A percentile compares a stretch with the other conserved stretches of the same genome.
phyloP scores from a whole-genome alignment of 2,797 vertebrate genomes.

The Epinephelus awoara region DNA sequence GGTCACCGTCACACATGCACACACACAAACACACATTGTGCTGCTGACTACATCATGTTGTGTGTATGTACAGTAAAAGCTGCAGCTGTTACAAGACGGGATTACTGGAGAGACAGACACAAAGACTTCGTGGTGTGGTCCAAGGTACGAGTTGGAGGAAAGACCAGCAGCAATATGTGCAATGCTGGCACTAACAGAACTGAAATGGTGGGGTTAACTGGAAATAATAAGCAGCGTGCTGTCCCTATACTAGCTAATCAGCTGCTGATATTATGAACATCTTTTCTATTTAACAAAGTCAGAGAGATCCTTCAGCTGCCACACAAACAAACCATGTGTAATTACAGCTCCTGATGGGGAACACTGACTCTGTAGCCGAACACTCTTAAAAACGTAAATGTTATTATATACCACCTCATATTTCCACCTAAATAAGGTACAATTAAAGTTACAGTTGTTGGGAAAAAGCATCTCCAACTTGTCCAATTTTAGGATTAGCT shows the following conservation, averaged over 20 bases:
- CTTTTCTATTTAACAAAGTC: slow-evolving; percentile 22
- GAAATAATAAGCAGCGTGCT: slow-evolving; percentile 40
- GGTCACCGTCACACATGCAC: slow-evolving; percentile 69
- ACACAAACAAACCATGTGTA: slow-evolving; percentile 11
- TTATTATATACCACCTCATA: neutral
- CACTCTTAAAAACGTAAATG: too few species aligned
- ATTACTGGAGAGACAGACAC: slow-evolving; percentile 33
- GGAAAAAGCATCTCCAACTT: too few species aligned
- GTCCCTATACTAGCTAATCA: slow-evolving; percentile 18
- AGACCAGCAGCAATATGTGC: slow-evolving; percentile 19
- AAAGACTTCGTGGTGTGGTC: slow-evolving; percentile 21
- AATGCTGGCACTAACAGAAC: slow-evolving; percentile 27
- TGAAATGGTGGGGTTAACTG: slow-evolving; percentile 48
- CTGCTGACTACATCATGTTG: slow-evolving; percentile 54
- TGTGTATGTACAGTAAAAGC: slow-evolving; percentile 51
- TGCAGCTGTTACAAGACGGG: slow-evolving; percentile 56
- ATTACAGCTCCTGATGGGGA: neutral
- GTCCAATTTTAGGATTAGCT: too few species aligned
- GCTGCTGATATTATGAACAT: slow-evolving; percentile 32
- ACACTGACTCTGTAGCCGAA: too few species aligned
- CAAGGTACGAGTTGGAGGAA: neutral
- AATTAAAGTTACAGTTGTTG: too few species aligned
- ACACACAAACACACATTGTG: slow-evolving; percentile 57
- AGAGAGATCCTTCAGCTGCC: slow-evolving; percentile 6
- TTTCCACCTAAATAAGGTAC: neutral